Evolutionary conservation across 1,140 invertebrate genomes (phyloP).

Genomic region (Caenorhabditis latens): DNA sequence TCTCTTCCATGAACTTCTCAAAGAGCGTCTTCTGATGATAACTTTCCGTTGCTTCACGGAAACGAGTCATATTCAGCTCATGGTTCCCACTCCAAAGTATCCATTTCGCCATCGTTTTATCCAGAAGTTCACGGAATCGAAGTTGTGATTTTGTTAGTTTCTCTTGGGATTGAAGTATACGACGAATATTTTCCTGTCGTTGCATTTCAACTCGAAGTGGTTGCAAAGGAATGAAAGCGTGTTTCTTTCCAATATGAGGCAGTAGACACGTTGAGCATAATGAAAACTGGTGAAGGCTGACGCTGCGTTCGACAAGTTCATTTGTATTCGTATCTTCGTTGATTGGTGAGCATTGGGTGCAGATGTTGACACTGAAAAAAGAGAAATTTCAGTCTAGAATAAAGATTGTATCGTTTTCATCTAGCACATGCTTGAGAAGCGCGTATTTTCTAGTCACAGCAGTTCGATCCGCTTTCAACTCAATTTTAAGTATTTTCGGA

Average conservation of each 20-base stretch:
- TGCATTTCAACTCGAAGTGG: constrained; percentile 29
- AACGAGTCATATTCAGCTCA: neutral
- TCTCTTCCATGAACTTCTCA: neutral
- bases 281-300: neutral
- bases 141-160: neutral
- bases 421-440: too few relatives aligned
- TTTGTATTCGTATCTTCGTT: neutral
- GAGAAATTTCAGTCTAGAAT: neutral
- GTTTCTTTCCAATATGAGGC: neutral
- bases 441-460: too few relatives aligned
- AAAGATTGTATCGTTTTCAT: too few relatives aligned
- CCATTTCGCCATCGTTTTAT: constrained; percentile 4
- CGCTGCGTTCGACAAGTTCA: neutral
- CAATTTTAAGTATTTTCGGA: too few relatives aligned
- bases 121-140: neutral
- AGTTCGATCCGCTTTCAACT: too few relatives aligned
- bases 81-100: neutral
- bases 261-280: constrained; percentile 1
- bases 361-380: constrained; percentile 7
- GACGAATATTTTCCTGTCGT: neutral
- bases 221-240: neutral
- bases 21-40: neutral
- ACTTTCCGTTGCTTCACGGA: neutral
- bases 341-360: neutral
- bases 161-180: neutral